Percentiles rank a stretch among this genome's conserved stretches.
Conservation (phyloP, 2,888 invertebrate genomes). For the Limenitis camilla region DNA sequence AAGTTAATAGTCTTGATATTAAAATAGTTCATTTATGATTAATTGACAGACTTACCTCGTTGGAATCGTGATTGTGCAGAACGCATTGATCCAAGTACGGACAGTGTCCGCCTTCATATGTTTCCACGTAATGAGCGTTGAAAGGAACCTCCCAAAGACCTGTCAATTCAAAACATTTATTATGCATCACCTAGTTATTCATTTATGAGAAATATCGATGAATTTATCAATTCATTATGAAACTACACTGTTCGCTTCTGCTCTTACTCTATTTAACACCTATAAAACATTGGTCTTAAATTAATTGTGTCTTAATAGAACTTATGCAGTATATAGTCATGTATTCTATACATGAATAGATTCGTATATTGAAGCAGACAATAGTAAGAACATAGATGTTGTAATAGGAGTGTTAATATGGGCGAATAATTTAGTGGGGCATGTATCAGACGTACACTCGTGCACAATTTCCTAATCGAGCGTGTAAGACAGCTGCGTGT, state of each 20-base stretch:
- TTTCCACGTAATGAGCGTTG: conserved; percentile 91
- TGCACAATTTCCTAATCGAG: conserved; percentile 8
- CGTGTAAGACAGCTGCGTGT: conserved; percentile 5
- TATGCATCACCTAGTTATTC: background rate
- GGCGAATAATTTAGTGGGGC: conserved; percentile 4
- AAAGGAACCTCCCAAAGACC: conserved; percentile 95
- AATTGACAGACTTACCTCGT: conserved; percentile 57
- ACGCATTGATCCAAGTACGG: conserved; percentile 95
- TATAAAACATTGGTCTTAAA: too few species aligned
- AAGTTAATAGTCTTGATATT: background rate
- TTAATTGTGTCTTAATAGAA: too few species aligned
- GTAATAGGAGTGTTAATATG: conserved; percentile 5
- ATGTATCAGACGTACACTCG: conserved; percentile 5
- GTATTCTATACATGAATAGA: too few species aligned
- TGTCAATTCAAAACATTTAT: conserved; percentile 30
- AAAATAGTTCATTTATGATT: background rate
- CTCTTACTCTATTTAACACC: too few species aligned
- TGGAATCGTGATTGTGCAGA: conserved; percentile 87
- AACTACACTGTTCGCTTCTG: too few species aligned
- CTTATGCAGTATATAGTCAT: too few species aligned
- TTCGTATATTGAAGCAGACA: too few species aligned
- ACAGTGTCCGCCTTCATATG: conserved; percentile 93
- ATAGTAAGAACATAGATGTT: too few species aligned
- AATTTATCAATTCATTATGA: too few species aligned
- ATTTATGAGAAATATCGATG: too few species aligned